Evolutionary conservation across 2,797 vertebrate genomes (phyloP), one percentile per base, ranked within the genome.

Genomic region (Molothrus ater): DNA sequence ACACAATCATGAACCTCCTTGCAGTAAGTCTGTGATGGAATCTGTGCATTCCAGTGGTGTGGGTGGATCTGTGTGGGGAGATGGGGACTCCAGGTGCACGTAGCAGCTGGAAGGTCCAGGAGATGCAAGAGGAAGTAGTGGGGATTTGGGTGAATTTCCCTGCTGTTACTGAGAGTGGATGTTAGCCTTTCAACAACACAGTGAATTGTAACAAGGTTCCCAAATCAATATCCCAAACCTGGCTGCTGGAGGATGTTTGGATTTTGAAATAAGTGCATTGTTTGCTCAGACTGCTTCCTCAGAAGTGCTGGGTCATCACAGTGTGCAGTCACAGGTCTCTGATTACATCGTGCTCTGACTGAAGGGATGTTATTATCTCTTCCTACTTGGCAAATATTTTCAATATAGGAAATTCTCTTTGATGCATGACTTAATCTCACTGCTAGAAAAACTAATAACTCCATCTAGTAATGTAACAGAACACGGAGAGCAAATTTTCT

Each of bases 1-100:
- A 99, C 98, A 99, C 99, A 4, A 99, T 99, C 96, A 99, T 99
- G 98, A 99, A 99, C 96, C 98, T 99, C 86, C 98, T 99, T 43
- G 99, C 99, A 63, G 99, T 99, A 97, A 99, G 99, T 98, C 78
- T 71, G 45, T 4, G 51, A 17, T 75, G 43, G 29, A 34, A 45
- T 31, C 32, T 34, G 66, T 57, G 11, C 5, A 4, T 94, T 72
- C 29, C 45, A 2, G 13, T 2, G 4, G 34, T 80, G 25, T 65
- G 85, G 76, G 17, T 31, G 72, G 48, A 10, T 85, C 28, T 3
- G 0, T 15, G 36, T 28, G 84, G 72, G 70, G 51, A 89, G 31
- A 51, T 9, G 54, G 34, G 31, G 16, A 11, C 61, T 90, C 38
- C 82, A 61, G 31, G 29, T 36, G 36, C 36, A 36, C 9, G 36